These are phyloP conservation scores for Arrhamphus sclerolepis DNA, from an alignment of 2,797 vertebrate species.

Conservation along the genomic window DNA sequence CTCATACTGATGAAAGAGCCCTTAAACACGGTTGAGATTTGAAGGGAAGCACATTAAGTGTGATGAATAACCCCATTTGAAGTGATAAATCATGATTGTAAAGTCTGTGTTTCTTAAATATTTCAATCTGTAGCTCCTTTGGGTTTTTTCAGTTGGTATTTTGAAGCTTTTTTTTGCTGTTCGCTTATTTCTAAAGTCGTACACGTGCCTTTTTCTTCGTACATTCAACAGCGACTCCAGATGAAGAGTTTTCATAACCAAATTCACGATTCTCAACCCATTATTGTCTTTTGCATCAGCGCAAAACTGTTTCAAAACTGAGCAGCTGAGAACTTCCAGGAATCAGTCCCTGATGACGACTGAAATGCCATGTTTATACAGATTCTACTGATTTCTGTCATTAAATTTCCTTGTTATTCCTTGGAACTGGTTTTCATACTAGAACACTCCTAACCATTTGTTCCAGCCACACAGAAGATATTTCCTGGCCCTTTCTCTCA, in stretches of 20 bases:
- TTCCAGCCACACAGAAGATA: conserved; percentile 18
- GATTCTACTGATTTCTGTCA: conserved; percentile 3
- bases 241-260: conserved; percentile 10
- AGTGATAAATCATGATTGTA: conserved; percentile 46
- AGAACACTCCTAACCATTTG: conserved; percentile 37
- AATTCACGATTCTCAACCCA: neutral
- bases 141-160: conserved; percentile 17
- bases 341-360: conserved; percentile 14
- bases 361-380: conserved; percentile 33
- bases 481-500: conserved; percentile 27
- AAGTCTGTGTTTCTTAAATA: conserved; percentile 35
- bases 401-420: conserved; percentile 25
- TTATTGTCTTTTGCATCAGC: conserved; percentile 17
- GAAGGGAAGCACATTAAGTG: conserved; percentile 49
- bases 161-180: conserved; percentile 21
- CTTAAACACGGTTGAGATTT: conserved; percentile 47
- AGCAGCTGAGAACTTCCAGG: neutral
- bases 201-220: neutral
- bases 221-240: conserved; percentile 19
- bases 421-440: conserved; percentile 27
- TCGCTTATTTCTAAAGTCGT: conserved; percentile 9
- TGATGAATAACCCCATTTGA: conserved; percentile 50
- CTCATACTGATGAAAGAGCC: conserved; percentile 58
- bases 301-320: conserved; percentile 8
- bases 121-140: conserved; percentile 19